Evolutionary conservation across 2,888 invertebrate species (phyloP).

Genomic region (Noctua comes): DNA sequence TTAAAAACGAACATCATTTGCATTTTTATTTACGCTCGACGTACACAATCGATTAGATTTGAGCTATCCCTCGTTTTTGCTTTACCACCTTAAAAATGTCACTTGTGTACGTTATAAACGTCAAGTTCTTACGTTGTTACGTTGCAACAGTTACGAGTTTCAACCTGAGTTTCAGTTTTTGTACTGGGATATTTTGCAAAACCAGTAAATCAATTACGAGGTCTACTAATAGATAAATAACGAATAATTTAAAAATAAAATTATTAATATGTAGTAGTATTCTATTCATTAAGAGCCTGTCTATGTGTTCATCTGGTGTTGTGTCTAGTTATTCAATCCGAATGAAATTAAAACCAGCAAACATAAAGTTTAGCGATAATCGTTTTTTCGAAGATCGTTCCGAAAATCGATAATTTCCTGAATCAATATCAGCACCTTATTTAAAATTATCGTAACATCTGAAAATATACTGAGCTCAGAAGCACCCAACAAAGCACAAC

Average conservation of each 20-base stretch:
- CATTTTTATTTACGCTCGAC: neutral
- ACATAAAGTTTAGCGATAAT: neutral
- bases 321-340: neutral
- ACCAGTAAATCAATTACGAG: neutral
- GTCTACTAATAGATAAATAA: neutral
- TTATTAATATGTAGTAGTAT: neutral
- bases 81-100: neutral
- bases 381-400: neutral
- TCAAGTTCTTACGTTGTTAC: neutral
- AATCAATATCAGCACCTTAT: neutral
- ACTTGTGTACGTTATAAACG: neutral
- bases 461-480: neutral
- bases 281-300: neutral
- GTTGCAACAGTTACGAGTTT: neutral
- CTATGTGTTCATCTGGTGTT: neutral
- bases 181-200: neutral
- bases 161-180: neutral
- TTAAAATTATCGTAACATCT: neutral
- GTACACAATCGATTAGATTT: neutral
- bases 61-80: neutral
- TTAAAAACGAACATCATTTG: constrained; percentile 3
- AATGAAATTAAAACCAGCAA: neutral
- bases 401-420: neutral
- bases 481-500: neutral
- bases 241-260: neutral